Conservation (phyloP, 2,888 invertebrate species). For the Oscheius sp. region DNA sequence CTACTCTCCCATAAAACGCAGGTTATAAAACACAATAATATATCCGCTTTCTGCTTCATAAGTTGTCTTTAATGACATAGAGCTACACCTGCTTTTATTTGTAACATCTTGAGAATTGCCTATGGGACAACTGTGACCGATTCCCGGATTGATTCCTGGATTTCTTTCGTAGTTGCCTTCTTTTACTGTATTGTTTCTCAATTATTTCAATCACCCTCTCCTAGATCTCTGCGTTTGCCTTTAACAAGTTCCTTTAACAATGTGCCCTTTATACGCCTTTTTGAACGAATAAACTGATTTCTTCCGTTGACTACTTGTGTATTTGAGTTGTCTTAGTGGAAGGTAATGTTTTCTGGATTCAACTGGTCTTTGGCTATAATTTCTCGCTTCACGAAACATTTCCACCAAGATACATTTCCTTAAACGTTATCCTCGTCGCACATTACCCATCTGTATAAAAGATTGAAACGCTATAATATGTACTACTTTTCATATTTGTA, state of each 20-base stretch:
- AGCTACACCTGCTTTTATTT: constrained; percentile 1
- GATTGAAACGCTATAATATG: too few relatives aligned
- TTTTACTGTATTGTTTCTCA: neutral
- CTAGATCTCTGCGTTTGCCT: constrained; percentile 8
- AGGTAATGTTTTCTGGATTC: too few relatives aligned
- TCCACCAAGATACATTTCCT: too few relatives aligned
- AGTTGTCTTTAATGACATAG: too few relatives aligned
- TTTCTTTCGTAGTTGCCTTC: constrained; percentile 20
- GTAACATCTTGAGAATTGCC: constrained; percentile 27
- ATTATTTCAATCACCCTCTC: neutral
- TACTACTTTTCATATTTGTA: too few relatives aligned
- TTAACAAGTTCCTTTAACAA: constrained; percentile 25
- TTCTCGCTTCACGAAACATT: too few relatives aligned
- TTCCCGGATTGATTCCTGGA: constrained; percentile 26
- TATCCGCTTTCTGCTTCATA: too few relatives aligned
- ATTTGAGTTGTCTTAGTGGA: too few relatives aligned
- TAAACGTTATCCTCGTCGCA: too few relatives aligned
- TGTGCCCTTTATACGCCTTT: constrained; percentile 28
- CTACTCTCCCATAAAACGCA: constrained; percentile 10
- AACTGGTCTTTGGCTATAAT: too few relatives aligned
- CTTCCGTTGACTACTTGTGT: too few relatives aligned
- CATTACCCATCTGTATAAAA: too few relatives aligned
- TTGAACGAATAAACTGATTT: neutral
- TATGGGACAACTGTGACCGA: constrained; percentile 34
- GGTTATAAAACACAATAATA: neutral